Evolutionary conservation across 2,797 vertebrate genomes (phyloP).

Genomic region (Gymnoscopelus braueri): DNA sequence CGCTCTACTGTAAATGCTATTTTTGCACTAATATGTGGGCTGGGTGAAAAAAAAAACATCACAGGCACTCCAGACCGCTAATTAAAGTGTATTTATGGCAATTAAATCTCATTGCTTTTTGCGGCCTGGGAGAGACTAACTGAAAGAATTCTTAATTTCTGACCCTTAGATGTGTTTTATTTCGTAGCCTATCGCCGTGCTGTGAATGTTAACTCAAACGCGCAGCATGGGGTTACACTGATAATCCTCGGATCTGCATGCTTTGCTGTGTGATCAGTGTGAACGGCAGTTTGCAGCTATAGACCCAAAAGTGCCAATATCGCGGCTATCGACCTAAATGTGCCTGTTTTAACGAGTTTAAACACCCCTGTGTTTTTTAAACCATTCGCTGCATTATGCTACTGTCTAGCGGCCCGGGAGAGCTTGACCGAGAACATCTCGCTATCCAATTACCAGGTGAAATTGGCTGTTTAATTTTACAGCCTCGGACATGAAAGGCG

Average conservation of each 20-base stretch:
- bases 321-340: conserved; percentile 18
- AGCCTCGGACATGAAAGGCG: conserved; percentile 54
- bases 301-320: conserved; percentile 8
- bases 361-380: conserved; percentile 43
- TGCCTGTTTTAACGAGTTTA: conserved; percentile 39
- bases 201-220: conserved; percentile 55
- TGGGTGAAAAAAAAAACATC: conserved; percentile 56
- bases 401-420: conserved; percentile 51
- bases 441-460: conserved; percentile 79
- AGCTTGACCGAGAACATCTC: conserved; percentile 72
- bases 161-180: conserved; percentile 62
- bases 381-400: conserved; percentile 48
- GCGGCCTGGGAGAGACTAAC: conserved; percentile 55
- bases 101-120: conserved; percentile 63
- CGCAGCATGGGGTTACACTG: neutral
- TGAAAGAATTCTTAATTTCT: conserved; percentile 72
- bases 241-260: neutral
- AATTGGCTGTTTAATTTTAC: conserved; percentile 81
- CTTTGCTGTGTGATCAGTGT: conserved; percentile 11
- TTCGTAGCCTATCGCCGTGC: conserved; percentile 32
- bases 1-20: conserved; percentile 67
- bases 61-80: conserved; percentile 65
- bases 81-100: conserved; percentile 76
- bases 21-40: conserved; percentile 62
- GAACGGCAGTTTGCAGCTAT: conserved; percentile 20